These are phyloP conservation scores for Gandaritis pyraliata DNA, from an alignment of 2,888 invertebrate species.

Conservation along the genomic window DNA sequence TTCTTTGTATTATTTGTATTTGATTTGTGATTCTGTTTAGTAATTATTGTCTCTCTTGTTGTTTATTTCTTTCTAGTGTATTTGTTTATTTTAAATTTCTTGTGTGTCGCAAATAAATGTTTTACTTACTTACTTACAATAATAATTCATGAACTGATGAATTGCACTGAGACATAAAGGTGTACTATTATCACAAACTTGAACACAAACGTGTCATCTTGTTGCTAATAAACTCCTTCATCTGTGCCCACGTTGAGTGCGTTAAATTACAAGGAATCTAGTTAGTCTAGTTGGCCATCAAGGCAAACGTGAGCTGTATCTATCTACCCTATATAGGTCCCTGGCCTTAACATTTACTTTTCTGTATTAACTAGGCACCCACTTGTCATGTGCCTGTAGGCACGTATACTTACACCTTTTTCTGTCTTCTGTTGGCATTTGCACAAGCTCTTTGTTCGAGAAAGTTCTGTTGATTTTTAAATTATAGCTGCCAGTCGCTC, in stretches of 20 bases:
- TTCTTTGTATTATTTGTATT: no score
- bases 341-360: constrained; percentile 43
- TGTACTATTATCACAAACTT: no score
- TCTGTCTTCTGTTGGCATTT: constrained; percentile 4
- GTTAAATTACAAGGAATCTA: constrained; percentile 49
- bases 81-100: no score
- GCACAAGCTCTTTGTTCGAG: constrained; percentile 5
- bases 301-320: constrained; percentile 41
- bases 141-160: no score
- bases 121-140: no score
- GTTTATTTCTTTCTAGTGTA: no score
- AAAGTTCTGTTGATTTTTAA: neutral
- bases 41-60: no score
- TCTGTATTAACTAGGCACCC: no score
- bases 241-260: constrained; percentile 32
- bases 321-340: constrained; percentile 35
- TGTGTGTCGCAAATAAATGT: no score
- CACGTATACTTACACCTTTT: constrained; percentile 19
- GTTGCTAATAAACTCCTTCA: neutral
- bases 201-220: constrained; percentile 10
- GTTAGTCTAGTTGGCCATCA: constrained; percentile 44
- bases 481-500: neutral
- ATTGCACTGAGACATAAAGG: no score
- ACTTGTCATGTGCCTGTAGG: neutral
- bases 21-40: no score